phyloP scores from a whole-genome alignment of 2,113 vertebrate genomes.

The Parotia lawesii region DNA sequence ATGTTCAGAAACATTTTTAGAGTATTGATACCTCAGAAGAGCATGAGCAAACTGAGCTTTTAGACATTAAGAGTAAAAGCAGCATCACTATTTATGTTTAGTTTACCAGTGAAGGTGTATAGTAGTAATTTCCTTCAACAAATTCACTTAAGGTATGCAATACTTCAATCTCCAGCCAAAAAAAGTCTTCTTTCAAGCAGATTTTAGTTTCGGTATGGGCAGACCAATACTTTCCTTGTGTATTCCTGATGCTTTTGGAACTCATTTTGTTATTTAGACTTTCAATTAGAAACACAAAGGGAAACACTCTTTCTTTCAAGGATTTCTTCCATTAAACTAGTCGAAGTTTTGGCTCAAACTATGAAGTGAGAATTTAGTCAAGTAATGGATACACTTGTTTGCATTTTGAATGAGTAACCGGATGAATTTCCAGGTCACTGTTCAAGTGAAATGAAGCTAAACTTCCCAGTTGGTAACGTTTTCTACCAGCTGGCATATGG shows the following conservation, averaged over 20 bases:
- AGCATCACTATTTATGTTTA: not conserved
- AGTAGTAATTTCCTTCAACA: not conserved
- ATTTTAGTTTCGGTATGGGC: not conserved
- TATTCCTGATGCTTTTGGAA: not conserved
- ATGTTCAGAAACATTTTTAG: not conserved
- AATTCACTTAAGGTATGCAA: not conserved
- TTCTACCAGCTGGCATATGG: not conserved
- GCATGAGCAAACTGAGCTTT: not conserved
- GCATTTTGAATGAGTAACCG: not conserved
- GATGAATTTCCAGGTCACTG: not conserved
- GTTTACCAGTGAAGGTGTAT: not conserved
- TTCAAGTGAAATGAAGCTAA: not conserved
- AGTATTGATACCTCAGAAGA: not conserved
- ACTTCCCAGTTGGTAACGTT: not conserved
- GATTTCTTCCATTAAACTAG: not conserved
- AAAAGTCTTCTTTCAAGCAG: not conserved
- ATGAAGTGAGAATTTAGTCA: not conserved
- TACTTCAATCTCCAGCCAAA: not conserved
- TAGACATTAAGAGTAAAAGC: not conserved
- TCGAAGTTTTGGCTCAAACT: not conserved
- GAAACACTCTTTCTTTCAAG: not conserved
- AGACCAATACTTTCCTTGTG: not conserved
- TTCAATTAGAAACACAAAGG: not conserved
- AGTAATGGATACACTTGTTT: not conserved
- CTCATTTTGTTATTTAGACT: not conserved